Evolutionary conservation across 2,888 invertebrate genomes (phyloP).

Genomic region (Bugulina stolonifera): DNA sequence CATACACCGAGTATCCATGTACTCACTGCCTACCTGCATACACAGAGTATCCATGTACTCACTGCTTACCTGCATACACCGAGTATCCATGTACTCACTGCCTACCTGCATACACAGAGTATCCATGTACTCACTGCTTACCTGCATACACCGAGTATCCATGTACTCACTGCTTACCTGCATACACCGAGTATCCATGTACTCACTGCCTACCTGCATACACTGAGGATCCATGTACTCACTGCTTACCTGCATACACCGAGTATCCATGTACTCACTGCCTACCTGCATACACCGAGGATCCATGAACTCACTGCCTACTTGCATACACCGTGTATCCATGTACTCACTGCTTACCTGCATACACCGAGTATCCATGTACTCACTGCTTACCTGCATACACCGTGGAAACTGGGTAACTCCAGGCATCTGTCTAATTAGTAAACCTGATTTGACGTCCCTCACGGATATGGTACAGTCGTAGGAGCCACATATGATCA

Average conservation of each 20-base stretch:
- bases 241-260: neutral
- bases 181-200: neutral
- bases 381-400: conserved; percentile 1
- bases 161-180: neutral
- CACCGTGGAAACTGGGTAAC: neutral
- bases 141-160: neutral
- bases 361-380: neutral
- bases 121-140: neutral
- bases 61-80: neutral
- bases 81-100: neutral
- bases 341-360: no score
- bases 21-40: neutral
- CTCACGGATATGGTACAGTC: neutral
- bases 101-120: neutral
- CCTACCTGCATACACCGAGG: neutral
- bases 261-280: neutral
- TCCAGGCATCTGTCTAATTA: neutral
- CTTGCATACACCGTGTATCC: neutral
- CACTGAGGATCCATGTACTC: neutral
- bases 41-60: neutral
- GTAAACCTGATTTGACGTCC: conserved; percentile 13
- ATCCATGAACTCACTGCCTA: no score
- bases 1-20: neutral
- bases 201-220: neutral
- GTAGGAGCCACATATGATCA: conserved; percentile 22